A percentile compares a stretch with the other conserved stretches of the same genome.
Conservation (phyloP, 2,113 vertebrate species). For the Ceratotherium simum region DNA sequence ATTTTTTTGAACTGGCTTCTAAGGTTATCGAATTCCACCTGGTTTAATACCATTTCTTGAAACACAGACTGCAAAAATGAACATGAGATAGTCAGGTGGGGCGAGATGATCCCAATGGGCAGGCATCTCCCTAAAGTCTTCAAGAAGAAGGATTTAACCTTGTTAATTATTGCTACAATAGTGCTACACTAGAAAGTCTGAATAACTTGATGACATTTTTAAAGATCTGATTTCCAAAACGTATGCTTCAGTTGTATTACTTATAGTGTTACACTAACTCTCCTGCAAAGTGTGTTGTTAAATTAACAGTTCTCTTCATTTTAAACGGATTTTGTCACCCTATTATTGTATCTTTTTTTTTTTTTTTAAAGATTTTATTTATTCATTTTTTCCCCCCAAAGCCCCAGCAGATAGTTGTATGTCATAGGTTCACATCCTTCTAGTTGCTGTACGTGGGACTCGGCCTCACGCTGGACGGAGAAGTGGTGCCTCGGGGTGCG, state of each 20-base stretch:
- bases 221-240: neutral
- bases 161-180: neutral
- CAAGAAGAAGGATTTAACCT: neutral
- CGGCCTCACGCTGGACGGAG: too few relatives aligned
- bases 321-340: neutral
- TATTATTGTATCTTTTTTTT: neutral
- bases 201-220: neutral
- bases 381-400: too few relatives aligned
- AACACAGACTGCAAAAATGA: conserved; percentile 3
- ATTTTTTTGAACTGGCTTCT: neutral
- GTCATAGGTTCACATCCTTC: too few relatives aligned
- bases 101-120: neutral
- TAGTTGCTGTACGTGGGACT: too few relatives aligned
- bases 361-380: too few relatives aligned
- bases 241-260: neutral
- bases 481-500: too few relatives aligned
- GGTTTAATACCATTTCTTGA: neutral
- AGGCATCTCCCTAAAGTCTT: neutral
- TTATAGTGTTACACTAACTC: neutral
- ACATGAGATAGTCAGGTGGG: neutral
- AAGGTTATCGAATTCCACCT: neutral
- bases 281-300: neutral
- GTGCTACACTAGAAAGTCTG: neutral
- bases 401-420: too few relatives aligned
- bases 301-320: neutral